These are phyloP conservation scores for Diplodus puntazzo DNA, from an alignment of 2,797 vertebrate genomes.

Conservation along the genomic window DNA sequence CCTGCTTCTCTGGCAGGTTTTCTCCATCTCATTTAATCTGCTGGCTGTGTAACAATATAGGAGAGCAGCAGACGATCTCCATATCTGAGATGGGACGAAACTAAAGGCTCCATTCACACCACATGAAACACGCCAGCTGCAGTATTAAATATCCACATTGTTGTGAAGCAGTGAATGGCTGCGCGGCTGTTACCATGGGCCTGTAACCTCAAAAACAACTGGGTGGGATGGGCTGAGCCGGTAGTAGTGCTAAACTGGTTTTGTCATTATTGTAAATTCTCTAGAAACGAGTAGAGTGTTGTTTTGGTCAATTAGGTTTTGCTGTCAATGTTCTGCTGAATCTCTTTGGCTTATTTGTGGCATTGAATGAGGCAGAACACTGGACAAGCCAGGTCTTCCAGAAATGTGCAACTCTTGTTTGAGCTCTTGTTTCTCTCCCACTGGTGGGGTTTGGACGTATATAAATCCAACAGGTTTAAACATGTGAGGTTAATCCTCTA, in stretches of 20 bases:
- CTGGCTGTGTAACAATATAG: slow-evolving; percentile 45
- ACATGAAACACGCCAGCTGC: slow-evolving; percentile 77
- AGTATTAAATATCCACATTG: slow-evolving; percentile 82
- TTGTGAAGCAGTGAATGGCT: slow-evolving; percentile 72
- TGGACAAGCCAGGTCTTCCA: not conserved
- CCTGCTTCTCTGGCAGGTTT: slow-evolving; percentile 23
- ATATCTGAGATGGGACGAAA: slow-evolving; percentile 67
- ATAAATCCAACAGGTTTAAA: slow-evolving; percentile 24
- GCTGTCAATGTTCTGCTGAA: not conserved
- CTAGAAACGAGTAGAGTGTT: not conserved
- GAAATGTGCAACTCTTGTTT: slow-evolving; percentile 18
- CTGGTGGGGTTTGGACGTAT: not conserved
- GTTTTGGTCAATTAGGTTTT: slow-evolving; percentile 28
- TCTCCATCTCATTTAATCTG: slow-evolving; percentile 31
- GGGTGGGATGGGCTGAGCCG: slow-evolving; percentile 31
- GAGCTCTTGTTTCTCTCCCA: slow-evolving; percentile 14
- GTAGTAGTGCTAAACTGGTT: slow-evolving; percentile 23
- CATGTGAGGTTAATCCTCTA: not conserved
- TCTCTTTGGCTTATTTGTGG: not conserved
- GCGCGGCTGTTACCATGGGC: slow-evolving; percentile 68
- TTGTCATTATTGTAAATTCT: slow-evolving; percentile 23
- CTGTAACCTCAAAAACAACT: slow-evolving; percentile 63
- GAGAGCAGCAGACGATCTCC: slow-evolving; percentile 60
- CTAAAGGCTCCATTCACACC: slow-evolving; percentile 72
- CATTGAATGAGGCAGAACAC: not conserved